Percentiles rank a stretch among this genome's conserved stretches.
These are phyloP conservation scores for Entomobrya proxima DNA, from an alignment of 2,888 invertebrate genomes.

Conservation along the genomic window DNA sequence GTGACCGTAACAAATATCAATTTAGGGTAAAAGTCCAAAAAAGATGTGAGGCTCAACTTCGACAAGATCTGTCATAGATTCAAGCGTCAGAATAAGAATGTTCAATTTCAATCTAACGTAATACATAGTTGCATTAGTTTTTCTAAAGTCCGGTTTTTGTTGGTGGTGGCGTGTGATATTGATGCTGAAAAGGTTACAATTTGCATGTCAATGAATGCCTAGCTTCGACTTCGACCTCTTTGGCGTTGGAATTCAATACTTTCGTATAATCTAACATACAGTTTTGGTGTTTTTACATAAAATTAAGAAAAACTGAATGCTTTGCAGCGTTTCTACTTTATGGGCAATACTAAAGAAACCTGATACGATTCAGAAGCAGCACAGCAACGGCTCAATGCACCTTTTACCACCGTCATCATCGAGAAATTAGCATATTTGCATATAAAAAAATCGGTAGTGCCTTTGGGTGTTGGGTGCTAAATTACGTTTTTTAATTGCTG, in stretches of 20 bases:
- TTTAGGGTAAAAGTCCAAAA: constrained; percentile 14
- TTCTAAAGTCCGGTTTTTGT: constrained; percentile 29
- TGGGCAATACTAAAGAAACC: constrained; percentile 28
- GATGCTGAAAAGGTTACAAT: constrained; percentile 40
- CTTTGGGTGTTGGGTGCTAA: not conserved
- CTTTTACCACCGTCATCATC: not conserved
- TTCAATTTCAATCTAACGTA: not conserved
- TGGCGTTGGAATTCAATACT: not conserved
- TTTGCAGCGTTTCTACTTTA: not conserved
- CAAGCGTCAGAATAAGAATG: not conserved
- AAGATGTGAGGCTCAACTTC: no score
- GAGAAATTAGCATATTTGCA: constrained; percentile 12
- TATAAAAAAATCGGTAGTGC: not conserved
- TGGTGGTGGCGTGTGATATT: not conserved
- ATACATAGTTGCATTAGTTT: not conserved
- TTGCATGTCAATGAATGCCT: constrained; percentile 42
- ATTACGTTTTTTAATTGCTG: not conserved
- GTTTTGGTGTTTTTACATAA: not conserved
- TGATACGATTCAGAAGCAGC: constrained; percentile 36
- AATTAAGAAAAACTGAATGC: not conserved
- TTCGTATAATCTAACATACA: not conserved
- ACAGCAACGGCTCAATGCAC: constrained; percentile 8
- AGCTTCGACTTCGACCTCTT: not conserved
- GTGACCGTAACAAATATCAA: not conserved
- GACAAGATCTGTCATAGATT: no score